A percentile compares a stretch with the other conserved stretches of the same genome.
Evolutionary conservation across 2,888 invertebrate genomes (phyloP).

Genomic region (Adela reaumurella): DNA sequence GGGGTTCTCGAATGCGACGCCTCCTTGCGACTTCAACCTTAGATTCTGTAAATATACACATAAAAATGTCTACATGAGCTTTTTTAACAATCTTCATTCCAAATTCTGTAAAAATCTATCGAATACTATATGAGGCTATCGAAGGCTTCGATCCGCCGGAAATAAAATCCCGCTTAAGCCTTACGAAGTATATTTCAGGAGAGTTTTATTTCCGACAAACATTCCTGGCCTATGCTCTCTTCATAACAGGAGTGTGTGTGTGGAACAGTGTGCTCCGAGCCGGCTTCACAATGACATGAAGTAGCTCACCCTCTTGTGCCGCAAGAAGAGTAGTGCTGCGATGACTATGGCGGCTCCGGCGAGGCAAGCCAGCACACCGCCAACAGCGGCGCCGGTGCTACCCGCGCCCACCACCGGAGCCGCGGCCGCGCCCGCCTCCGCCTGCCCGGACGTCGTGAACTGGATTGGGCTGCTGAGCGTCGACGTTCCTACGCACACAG

Average conservation of each 20-base stretch:
- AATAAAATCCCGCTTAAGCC: no score
- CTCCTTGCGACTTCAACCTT: slow-evolving; percentile 65
- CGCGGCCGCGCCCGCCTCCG: slow-evolving; percentile 66
- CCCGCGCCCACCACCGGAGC: slow-evolving; percentile 47
- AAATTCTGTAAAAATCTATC: no score
- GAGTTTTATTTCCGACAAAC: no score
- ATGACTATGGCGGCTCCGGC: slow-evolving; percentile 60
- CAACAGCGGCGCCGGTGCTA: slow-evolving; percentile 61
- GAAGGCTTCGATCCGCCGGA: no score
- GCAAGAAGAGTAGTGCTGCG: slow-evolving; percentile 60
- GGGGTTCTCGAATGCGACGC: slow-evolving; percentile 82
- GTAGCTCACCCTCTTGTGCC: slow-evolving; percentile 54
- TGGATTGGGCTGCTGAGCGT: slow-evolving; percentile 68
- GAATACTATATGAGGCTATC: no score
- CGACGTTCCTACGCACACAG: slow-evolving; percentile 62
- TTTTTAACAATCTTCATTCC: no score
- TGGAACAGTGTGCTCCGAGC: no score
- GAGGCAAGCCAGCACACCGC: slow-evolving; percentile 59
- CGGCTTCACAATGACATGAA: no score
- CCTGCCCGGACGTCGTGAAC: slow-evolving; percentile 73
- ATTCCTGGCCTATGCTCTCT: no score
- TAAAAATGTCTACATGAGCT: no score
- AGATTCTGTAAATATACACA: slow-evolving; percentile 40
- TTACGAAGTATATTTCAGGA: no score
- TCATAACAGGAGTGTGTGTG: no score